Conservation (phyloP, 2,888 invertebrate genomes). For the Phalera bucephala region DNA sequence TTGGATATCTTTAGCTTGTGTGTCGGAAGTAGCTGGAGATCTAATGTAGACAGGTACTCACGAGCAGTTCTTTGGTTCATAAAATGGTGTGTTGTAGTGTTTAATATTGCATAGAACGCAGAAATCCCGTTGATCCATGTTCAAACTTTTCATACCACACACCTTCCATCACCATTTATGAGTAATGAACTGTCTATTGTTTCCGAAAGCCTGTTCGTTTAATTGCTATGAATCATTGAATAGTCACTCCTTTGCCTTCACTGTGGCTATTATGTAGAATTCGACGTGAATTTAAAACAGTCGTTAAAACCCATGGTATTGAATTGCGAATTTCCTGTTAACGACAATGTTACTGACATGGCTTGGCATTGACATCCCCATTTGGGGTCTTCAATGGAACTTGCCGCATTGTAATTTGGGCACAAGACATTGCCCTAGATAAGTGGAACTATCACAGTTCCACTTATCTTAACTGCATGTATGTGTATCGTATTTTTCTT, state of each 20-base stretch:
- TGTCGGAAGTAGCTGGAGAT: too few species aligned
- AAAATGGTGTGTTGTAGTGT: too few species aligned
- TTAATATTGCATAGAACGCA: too few species aligned
- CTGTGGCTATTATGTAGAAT: conserved; percentile 29
- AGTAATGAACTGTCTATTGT: conserved; percentile 47
- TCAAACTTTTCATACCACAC: too few species aligned
- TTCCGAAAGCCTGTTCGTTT: conserved; percentile 27
- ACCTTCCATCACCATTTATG: conserved; percentile 12
- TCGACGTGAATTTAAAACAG: conserved; percentile 31
- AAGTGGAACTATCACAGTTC: too few species aligned
- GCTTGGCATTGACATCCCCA: conserved; percentile 7
- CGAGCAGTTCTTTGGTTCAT: too few species aligned
- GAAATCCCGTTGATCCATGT: too few species aligned
- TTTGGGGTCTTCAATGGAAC: conserved; percentile 1
- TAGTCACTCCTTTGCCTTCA: conserved; percentile 30
- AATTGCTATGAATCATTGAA: conserved; percentile 40
- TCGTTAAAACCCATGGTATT: conserved; percentile 31
- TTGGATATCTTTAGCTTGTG: too few species aligned
- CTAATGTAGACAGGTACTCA: too few species aligned
- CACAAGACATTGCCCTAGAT: background rate
- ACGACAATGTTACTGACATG: conserved; percentile 27
- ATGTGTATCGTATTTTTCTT: too few species aligned
- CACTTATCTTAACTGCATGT: too few species aligned
- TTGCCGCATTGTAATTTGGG: background rate
- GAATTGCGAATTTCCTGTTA: conserved; percentile 34